phyloP scores from a whole-genome alignment of 2,113 vertebrate genomes.

The Felis catus region F.catus_Fca126_mat1.0 CM031428.1:64759001-64759500 shows the following conservation, averaged over 20 bases:
- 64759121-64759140: slow-evolving; percentile 24
- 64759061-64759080: background rate
- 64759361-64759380: too few species aligned
- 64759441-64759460: too few species aligned
- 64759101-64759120: slow-evolving; percentile 55
- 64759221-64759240: background rate
- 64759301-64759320: too few species aligned
- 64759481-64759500: background rate
- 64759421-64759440: too few species aligned
- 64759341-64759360: too few species aligned
- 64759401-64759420: too few species aligned
- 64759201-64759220: background rate
- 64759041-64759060: background rate
- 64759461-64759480: background rate
- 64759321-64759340: too few species aligned
- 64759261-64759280: background rate
- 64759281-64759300: too few species aligned
- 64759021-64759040: too few species aligned
- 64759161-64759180: background rate
- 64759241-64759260: background rate
- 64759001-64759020: background rate
- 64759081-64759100: background rate
- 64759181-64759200: background rate
- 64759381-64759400: too few species aligned
- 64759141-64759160: background rate